Evolutionary conservation across 2,888 invertebrate species (phyloP).

Genomic region (Plusia festucae): DNA sequence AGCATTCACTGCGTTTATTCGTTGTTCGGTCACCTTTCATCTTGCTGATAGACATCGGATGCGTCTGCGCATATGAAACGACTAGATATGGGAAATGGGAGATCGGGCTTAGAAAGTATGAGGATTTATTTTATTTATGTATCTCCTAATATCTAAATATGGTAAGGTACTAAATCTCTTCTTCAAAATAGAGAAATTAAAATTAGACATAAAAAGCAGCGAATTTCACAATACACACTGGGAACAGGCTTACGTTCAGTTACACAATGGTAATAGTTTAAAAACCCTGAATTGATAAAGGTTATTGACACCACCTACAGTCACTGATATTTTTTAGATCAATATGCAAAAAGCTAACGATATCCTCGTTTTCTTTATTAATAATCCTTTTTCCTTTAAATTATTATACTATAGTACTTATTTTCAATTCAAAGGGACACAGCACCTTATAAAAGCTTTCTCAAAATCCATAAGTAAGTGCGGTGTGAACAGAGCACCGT

Average conservation of each 20-base stretch:
- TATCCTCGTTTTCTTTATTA: no score
- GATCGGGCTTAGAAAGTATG: conserved; percentile 46
- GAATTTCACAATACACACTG: no score
- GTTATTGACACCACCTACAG: no score
- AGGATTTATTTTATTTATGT: conserved; percentile 24
- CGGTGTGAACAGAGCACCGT: conserved; percentile 49
- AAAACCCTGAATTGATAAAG: no score
- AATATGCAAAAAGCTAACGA: no score
- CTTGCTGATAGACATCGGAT: conserved; percentile 64
- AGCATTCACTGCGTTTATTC: conserved; percentile 49
- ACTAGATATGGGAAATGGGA: conserved; percentile 58
- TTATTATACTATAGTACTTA: neutral
- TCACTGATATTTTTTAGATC: no score
- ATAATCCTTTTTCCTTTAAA: neutral
- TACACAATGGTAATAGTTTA: no score
- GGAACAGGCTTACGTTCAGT: no score
- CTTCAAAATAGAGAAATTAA: neutral
- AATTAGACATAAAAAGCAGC: no score
- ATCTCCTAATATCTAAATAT: conserved; percentile 30
- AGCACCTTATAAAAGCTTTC: neutral
- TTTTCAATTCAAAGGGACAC: neutral
- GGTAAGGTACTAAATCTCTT: neutral
- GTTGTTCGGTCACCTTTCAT: conserved; percentile 66
- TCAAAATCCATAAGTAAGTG: neutral
- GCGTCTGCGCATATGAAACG: conserved; percentile 62